These are phyloP conservation scores for Anagrus nilaparvatae DNA, from an alignment of 1,140 invertebrate genomes.

Conservation along the genomic window DNA sequence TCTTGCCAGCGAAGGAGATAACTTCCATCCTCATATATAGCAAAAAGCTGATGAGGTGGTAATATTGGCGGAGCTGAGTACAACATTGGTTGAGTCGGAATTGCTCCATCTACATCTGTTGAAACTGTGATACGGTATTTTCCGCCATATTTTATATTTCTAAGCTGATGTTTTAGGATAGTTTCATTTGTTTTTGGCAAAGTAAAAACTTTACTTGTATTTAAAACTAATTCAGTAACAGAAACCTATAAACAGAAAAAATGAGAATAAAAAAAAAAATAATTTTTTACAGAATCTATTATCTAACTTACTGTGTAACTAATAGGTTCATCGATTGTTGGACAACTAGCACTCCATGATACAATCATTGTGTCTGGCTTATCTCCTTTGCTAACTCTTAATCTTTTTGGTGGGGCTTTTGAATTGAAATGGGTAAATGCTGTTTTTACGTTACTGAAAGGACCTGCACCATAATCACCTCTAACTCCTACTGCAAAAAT, in stretches of 20 bases:
- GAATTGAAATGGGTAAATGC: slow-evolving; percentile 54
- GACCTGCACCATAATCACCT: slow-evolving; percentile 52
- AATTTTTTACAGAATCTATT: background rate
- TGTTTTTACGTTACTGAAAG: slow-evolving; percentile 43
- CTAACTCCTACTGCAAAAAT: slow-evolving; percentile 60
- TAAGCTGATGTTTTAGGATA: slow-evolving; percentile 43
- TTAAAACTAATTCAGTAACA: slow-evolving; percentile 42
- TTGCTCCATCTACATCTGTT: slow-evolving; percentile 42
- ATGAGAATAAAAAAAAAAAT: background rate
- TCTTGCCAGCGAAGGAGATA: slow-evolving; percentile 55
- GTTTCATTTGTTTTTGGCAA: slow-evolving; percentile 38
- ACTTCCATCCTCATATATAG: slow-evolving; percentile 41
- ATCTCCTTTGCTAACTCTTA: slow-evolving; percentile 36
- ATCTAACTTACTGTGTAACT: slow-evolving; percentile 47
- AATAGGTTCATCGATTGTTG: slow-evolving; percentile 41
- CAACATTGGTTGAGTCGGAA: slow-evolving; percentile 34
- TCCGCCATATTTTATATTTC: slow-evolving; percentile 50
- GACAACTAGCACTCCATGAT: slow-evolving; percentile 47
- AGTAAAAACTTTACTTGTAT: slow-evolving; percentile 40
- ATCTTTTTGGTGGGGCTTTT: slow-evolving; percentile 48
- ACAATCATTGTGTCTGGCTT: slow-evolving; percentile 41
- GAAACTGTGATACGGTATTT: slow-evolving; percentile 51
- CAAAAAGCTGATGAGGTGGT: slow-evolving; percentile 53
- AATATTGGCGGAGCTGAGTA: slow-evolving; percentile 49
- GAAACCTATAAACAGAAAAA: slow-evolving; percentile 38